These are phyloP conservation scores for Hylaea fasciaria DNA, from an alignment of 2,888 invertebrate genomes.

Conservation along the genomic window DNA sequence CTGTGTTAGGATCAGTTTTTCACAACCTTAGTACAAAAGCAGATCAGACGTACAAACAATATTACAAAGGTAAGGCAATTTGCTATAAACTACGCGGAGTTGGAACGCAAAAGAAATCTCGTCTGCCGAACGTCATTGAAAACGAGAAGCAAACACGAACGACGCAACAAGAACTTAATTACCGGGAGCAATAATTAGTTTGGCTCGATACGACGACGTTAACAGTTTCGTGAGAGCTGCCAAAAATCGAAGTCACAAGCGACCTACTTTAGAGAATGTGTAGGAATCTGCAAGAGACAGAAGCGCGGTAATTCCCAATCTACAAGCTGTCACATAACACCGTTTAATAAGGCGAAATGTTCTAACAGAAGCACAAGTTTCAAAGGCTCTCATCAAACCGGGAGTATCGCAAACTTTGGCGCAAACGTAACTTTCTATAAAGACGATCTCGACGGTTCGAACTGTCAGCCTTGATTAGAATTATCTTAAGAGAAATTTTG, in stretches of 20 bases:
- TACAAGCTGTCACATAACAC: constrained; percentile 32
- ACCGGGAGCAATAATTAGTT: constrained; percentile 9
- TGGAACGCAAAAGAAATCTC: neutral
- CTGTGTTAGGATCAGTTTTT: too few species aligned
- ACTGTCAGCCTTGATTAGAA: constrained; percentile 14
- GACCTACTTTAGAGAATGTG: constrained; percentile 18
- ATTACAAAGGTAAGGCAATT: neutral
- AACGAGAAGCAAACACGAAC: neutral
- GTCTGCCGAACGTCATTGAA: neutral
- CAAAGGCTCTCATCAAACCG: constrained; percentile 21
- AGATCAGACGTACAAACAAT: neutral
- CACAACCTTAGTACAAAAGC: constrained; percentile 5
- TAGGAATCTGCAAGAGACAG: constrained; percentile 21
- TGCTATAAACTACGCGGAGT: neutral
- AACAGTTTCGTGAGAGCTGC: constrained; percentile 13
- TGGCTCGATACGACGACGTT: neutral
- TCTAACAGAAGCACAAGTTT: constrained; percentile 30
- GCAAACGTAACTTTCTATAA: constrained; percentile 20
- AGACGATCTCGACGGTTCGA: constrained; percentile 14
- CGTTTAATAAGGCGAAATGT: constrained; percentile 27
- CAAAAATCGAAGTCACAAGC: constrained; percentile 20
- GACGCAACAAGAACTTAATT: constrained; percentile 10
- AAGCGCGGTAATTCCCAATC: constrained; percentile 20
- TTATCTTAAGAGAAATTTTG: constrained; percentile 30
- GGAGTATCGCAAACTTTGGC: constrained; percentile 22